Evolutionary conservation across 1,140 invertebrate genomes (phyloP).

Genomic region (Stenopsyche tienmushanensis): DNA sequence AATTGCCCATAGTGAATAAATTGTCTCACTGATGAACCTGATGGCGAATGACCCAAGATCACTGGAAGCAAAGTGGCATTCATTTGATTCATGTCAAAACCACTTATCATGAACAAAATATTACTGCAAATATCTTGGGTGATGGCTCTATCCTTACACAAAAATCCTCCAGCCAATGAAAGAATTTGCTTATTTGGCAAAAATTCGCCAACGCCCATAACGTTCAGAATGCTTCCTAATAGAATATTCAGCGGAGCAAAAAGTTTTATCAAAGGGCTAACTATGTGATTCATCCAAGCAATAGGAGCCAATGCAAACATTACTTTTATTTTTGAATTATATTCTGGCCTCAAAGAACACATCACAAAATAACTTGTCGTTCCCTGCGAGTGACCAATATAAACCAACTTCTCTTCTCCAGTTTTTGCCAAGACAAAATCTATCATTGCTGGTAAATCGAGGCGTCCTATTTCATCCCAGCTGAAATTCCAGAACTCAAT

Average conservation of each 20-base stretch:
- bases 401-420: conserved; percentile 53
- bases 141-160: conserved; percentile 54
- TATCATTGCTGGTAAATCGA: conserved; percentile 70
- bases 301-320: conserved; percentile 63
- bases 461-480: conserved; percentile 71
- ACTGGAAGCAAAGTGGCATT: conserved; percentile 67
- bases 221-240: conserved; percentile 2
- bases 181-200: conserved; percentile 58
- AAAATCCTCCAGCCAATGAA: conserved; percentile 47
- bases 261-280: conserved; percentile 49
- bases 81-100: conserved; percentile 56
- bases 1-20: conserved; percentile 70
- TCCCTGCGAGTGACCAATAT: conserved; percentile 62
- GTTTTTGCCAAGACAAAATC: conserved; percentile 61
- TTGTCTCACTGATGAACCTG: conserved; percentile 75
- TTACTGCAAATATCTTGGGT: conserved; percentile 58
- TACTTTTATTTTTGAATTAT: conserved; percentile 58
- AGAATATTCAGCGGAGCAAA: not conserved
- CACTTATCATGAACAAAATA: conserved; percentile 59
- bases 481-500: conserved; percentile 59
- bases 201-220: conserved; percentile 59
- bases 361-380: conserved; percentile 60
- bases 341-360: conserved; percentile 57
- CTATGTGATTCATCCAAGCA: conserved; percentile 54
- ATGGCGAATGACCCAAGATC: conserved; percentile 73